phyloP scores from a whole-genome alignment of 2,113 vertebrate genomes.

The Saccopteryx leptura region DNA sequence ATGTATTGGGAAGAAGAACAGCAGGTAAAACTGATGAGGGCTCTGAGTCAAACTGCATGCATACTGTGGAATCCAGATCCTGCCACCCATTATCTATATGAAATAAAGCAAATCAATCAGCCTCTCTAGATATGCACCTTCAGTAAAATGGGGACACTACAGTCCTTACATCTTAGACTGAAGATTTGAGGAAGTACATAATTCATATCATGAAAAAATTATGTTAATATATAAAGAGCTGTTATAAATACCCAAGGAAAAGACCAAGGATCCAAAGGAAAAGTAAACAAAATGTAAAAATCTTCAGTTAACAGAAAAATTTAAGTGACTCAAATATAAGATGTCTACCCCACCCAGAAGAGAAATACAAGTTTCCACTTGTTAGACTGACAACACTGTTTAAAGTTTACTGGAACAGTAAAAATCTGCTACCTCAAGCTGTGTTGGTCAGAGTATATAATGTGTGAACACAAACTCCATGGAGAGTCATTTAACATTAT shows the following conservation, averaged over 20 bases:
- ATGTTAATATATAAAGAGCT: neutral
- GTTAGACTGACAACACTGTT: neutral
- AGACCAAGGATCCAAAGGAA: neutral
- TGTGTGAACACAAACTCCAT: neutral
- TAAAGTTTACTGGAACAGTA: neutral
- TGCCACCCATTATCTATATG: neutral
- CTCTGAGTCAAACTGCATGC: neutral
- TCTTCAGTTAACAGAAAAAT: neutral
- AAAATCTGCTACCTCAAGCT: neutral
- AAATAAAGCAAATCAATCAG: neutral
- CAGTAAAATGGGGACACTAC: neutral
- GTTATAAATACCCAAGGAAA: constrained; percentile 23
- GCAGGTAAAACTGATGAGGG: neutral
- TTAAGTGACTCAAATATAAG: neutral
- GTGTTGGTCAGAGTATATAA: neutral
- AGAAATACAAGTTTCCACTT: constrained; percentile 12
- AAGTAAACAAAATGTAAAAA: neutral
- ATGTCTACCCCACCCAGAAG: neutral
- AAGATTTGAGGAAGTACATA: neutral
- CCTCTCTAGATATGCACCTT: neutral
- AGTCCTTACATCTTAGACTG: neutral
- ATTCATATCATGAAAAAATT: neutral
- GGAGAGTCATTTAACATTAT: neutral
- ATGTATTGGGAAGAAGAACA: neutral
- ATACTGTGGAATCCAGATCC: neutral